Conservation (phyloP, 1,140 invertebrate species). For the Pararge aegeria region DNA sequence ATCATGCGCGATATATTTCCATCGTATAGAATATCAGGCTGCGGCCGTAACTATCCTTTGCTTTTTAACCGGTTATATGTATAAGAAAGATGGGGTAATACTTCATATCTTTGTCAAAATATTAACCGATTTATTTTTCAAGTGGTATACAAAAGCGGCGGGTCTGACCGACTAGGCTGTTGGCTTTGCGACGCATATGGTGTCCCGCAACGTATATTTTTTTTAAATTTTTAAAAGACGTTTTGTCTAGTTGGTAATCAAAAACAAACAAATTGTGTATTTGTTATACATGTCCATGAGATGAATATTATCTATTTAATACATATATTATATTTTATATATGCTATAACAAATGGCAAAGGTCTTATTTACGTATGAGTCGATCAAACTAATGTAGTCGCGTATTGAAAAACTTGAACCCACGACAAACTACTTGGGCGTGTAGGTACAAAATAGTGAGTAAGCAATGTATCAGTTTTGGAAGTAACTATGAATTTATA, state of each 20-base stretch:
- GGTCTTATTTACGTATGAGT: slow-evolving; percentile 42
- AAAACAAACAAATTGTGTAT: too few relatives aligned
- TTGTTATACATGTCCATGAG: not conserved
- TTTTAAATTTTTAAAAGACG: too few relatives aligned
- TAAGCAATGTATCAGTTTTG: slow-evolving; percentile 1
- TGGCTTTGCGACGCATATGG: too few relatives aligned
- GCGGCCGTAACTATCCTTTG: not conserved
- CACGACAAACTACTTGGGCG: slow-evolving; percentile 52
- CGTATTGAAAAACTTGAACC: slow-evolving; percentile 50
- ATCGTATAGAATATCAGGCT: not conserved
- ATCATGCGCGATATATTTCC: not conserved
- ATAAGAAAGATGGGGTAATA: too few relatives aligned
- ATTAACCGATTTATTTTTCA: too few relatives aligned
- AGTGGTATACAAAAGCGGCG: too few relatives aligned
- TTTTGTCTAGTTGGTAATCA: too few relatives aligned
- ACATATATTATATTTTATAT: too few relatives aligned
- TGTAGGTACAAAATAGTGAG: slow-evolving; percentile 32
- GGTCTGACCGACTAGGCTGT: too few relatives aligned
- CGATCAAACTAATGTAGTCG: slow-evolving; percentile 44
- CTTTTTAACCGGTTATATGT: too few relatives aligned
- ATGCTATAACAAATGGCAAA: slow-evolving; percentile 20
- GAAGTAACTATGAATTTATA: not conserved
- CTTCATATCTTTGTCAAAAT: too few relatives aligned
- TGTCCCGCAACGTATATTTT: too few relatives aligned
- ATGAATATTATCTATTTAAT: not conserved